Evolutionary conservation across 2,888 invertebrate species (phyloP), one percentile per base, ranked within the genome.

Genomic region (Spilarctia lutea): DNA sequence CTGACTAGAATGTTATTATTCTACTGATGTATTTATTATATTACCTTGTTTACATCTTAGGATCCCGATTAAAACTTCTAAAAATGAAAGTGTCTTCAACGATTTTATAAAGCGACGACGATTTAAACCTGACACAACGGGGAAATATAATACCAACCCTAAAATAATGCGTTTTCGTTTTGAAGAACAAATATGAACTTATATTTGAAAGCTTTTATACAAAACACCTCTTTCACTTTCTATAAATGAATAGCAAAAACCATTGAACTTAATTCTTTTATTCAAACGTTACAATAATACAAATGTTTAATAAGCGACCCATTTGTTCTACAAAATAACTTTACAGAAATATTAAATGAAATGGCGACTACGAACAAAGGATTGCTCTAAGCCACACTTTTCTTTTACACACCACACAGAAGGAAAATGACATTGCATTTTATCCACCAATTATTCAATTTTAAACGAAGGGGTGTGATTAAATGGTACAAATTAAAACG

Each of bases 401-500:
- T 79, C 78, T 82, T 83, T 80, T 65, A 75, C 78, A 68, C 45
- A 56, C 75, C 67, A 73, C 67, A 71, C 73, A 65, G 52, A 73
- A 76, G 72, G 83, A 83, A 87, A 85, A 87, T 87, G 85, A 83
- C 85, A 85, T 79, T 85, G 84, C 87, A 84, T 86, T 88, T 81
- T 84, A 85, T 85, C 86, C 88, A 88, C 88, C 89, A 90, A 87
- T 85, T 84, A 86, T 82, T 83, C 85, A 81, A 85, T 86, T 89
- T 87, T 87, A 89, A 88, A 89, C 85, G 83, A 80, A 81, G 81
- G 83, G 83, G 82, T 86, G 81, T 81, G 84, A 87, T 86, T 89
- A 86, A 89, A 90, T 85, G 87, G 84, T 83, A 84, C 87, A 86
- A 87, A 89, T 91, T 86, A 88, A 90, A 91, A 86, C 86, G 88